phyloP scores from a whole-genome alignment of 1,140 invertebrate genomes.

The Drosophila mayri region DNA sequence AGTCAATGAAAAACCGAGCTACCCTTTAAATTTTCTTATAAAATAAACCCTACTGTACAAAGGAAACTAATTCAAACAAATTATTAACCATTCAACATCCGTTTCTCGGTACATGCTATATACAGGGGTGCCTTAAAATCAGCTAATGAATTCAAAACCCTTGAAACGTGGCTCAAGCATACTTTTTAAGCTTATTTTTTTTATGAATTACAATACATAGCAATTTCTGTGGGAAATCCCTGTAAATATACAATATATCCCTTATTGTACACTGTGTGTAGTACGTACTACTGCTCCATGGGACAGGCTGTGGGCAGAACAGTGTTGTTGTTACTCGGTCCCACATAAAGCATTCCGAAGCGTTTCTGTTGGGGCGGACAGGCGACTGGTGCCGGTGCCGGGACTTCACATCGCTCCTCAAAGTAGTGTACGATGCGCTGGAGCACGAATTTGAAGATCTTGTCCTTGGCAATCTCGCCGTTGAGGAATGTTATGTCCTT shows the following conservation, averaged over 20 bases:
- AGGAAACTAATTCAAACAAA: conserved; percentile 13
- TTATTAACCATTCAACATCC: conserved; percentile 22
- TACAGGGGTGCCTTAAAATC: neutral
- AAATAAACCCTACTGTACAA: conserved; percentile 16
- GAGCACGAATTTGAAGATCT: conserved; percentile 80
- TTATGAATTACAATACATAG: neutral
- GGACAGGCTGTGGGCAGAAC: conserved; percentile 66
- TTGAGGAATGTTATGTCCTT: conserved; percentile 83
- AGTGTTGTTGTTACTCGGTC: conserved; percentile 52
- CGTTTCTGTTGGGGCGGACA: conserved; percentile 80
- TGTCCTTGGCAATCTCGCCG: conserved; percentile 77
- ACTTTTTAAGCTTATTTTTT: neutral
- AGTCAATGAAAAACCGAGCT: conserved; percentile 17
- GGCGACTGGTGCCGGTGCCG: conserved; percentile 40
- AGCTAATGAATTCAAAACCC: neutral
- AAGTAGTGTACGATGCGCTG: conserved; percentile 79
- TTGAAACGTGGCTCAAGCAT: neutral
- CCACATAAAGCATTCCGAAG: conserved; percentile 72
- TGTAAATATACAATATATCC: conserved; percentile 4
- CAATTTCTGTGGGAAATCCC: too few relatives aligned
- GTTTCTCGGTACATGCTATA: neutral
- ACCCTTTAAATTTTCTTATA: conserved; percentile 21
- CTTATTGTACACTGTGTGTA: conserved; percentile 5
- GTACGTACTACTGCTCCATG: conserved; percentile 71
- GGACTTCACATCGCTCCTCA: conserved; percentile 75